Evolutionary conservation across 1,140 invertebrate species (phyloP).

Genomic region (Plectrocnemia conspersa): DNA sequence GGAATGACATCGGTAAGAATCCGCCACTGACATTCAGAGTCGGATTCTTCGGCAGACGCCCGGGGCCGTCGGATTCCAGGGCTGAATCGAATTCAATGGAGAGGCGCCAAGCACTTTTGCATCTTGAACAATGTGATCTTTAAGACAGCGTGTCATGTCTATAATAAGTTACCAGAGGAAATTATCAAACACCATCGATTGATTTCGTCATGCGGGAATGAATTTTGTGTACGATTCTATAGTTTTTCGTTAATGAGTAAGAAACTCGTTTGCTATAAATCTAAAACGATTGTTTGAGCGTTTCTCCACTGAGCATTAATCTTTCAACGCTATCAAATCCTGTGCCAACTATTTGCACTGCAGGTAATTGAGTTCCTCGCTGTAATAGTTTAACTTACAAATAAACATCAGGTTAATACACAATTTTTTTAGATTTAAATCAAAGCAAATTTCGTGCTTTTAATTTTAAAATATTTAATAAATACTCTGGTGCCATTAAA

Average conservation of each 20-base stretch:
- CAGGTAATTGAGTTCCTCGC: slow-evolving; percentile 4
- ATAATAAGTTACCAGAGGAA: slow-evolving; percentile 1
- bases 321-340: background rate
- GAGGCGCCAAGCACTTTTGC: slow-evolving; percentile 4
- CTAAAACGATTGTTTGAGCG: background rate
- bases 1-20: background rate
- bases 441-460: too few species aligned
- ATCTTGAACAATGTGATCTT: slow-evolving; percentile 13
- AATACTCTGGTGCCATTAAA: too few species aligned
- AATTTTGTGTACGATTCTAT: background rate
- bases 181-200: background rate
- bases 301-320: background rate
- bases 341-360: background rate
- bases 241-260: background rate
- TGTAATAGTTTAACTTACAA: too few species aligned
- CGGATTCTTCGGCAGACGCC: too few species aligned
- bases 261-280: background rate
- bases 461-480: too few species aligned
- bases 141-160: slow-evolving; percentile 10
- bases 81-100: slow-evolving; percentile 12
- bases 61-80: too few species aligned
- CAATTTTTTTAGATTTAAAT: too few species aligned
- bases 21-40: slow-evolving; percentile 7
- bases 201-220: background rate
- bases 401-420: too few species aligned